These are phyloP conservation scores for Microctenopoma steveboyesi DNA, from an alignment of 2,797 vertebrate species.

Conservation along the genomic window DNA sequence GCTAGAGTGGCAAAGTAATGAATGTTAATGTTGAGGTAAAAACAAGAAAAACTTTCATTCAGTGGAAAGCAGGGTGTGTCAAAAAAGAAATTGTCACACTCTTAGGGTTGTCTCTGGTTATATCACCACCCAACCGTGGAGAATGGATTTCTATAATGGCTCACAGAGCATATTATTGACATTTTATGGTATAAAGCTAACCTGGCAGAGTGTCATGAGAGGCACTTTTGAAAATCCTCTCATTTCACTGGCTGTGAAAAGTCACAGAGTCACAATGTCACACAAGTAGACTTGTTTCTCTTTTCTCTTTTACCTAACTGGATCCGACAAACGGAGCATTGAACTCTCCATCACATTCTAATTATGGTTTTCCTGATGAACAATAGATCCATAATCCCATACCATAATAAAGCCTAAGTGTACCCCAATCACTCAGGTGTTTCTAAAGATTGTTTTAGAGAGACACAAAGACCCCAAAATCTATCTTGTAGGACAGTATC, in stretches of 20 bases:
- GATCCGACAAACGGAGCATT: constrained; percentile 1
- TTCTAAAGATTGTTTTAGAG: constrained; percentile 32
- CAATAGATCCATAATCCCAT: constrained; percentile 56
- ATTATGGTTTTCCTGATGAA: constrained; percentile 40
- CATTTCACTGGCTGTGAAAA: constrained; percentile 21
- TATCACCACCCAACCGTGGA: constrained; percentile 22
- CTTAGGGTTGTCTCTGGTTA: constrained; percentile 15
- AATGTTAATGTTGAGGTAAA: background rate
- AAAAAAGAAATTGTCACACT: background rate
- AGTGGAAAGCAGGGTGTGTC: constrained; percentile 9
- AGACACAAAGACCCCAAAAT: constrained; percentile 17
- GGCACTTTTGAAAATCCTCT: constrained; percentile 29
- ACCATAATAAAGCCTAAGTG: constrained; percentile 52
- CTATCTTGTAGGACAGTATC: too few relatives aligned
- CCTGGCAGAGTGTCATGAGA: constrained; percentile 44
- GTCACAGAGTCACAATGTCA: constrained; percentile 33
- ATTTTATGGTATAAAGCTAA: constrained; percentile 23
- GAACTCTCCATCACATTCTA: background rate
- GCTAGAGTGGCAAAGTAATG: background rate
- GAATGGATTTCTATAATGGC: constrained; percentile 41
- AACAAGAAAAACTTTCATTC: background rate
- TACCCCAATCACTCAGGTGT: constrained; percentile 22
- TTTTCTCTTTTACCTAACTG: constrained; percentile 1
- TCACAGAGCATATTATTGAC: constrained; percentile 40
- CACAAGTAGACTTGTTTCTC: constrained; percentile 19